Base-by-base conservation (phyloP, 2,797 vertebrate genomes). In the Calcarius lapponicus region DNA sequence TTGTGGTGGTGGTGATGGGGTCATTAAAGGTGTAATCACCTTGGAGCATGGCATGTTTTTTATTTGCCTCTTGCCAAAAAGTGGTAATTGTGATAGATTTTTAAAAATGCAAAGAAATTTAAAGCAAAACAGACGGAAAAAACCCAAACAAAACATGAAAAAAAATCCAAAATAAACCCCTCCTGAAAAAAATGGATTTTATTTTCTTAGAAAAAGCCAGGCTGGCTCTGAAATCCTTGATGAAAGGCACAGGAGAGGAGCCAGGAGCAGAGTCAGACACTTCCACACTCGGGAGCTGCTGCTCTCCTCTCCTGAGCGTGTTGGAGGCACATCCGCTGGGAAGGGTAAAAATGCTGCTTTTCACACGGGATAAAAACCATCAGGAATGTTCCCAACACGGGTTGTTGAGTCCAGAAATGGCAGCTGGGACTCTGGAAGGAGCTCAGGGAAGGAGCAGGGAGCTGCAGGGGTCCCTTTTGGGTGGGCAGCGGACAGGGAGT, bases 401-500 rank as follows among this genome's bases (percentile, higher is more conserved):
- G 3, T 38, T 0, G 0, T 20, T 61, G 28, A 54, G 61, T 12
- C 25, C 36, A 54, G 45, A 45, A 64, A 13, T 17, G 38, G 20
- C 47, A 31, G 16, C 61, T n/a, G 76, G 40, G 57, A 2, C 28
- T 40, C 1, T 3, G 42, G 20, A 22, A 3, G 5, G 38, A 47
- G 29, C 69, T 78, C 7, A 1, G 25, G 51, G 51, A 31, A 53
- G 29, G 51, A 31, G 29, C 18, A 31, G 51, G 43, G 66, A 78
- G 40, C 29, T 90, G 80, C 43, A 34, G 13, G 10, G 11, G 51
- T 28, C 25, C 0, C 45, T 48, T 9, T 51, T 1, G 6, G 60
- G 26, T 2, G 45, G 22, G 7, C 4, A 6, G 11, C 1, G 9
- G 26, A 14, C 36, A 38, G 17, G 13, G 17, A 38, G 71, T 0